These are phyloP conservation scores for Metalampra italica DNA, from an alignment of 2,888 invertebrate genomes.

Conservation along the genomic window DNA sequence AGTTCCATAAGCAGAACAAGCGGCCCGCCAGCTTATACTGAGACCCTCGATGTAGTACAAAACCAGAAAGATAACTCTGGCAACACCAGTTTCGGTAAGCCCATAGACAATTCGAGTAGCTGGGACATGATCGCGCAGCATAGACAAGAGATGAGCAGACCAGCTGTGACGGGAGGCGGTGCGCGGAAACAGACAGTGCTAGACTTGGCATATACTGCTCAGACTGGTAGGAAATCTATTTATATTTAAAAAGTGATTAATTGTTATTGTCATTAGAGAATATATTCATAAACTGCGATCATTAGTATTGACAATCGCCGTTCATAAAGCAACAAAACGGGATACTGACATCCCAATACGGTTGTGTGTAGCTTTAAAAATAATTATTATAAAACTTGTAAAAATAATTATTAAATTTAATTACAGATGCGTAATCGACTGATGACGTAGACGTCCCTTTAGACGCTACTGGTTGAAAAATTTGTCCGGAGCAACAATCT, in stretches of 20 bases:
- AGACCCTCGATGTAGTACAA: conserved; percentile 18
- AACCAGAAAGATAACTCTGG: conserved; percentile 38
- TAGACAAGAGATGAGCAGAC: conserved; percentile 55
- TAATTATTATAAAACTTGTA: too few relatives aligned
- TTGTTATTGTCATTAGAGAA: too few relatives aligned
- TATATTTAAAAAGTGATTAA: conserved; percentile 1
- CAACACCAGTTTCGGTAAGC: conserved; percentile 51
- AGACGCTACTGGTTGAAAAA: too few relatives aligned
- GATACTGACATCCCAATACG: too few relatives aligned
- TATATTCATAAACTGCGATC: too few relatives aligned
- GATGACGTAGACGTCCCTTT: too few relatives aligned
- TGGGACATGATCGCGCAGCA: conserved; percentile 78
- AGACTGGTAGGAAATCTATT: conserved; percentile 5
- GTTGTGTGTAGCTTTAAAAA: too few relatives aligned
- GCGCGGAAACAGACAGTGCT: conserved; percentile 40
- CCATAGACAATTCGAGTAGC: conserved; percentile 44
- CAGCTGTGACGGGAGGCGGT: conserved; percentile 19
- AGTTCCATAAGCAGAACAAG: conserved; percentile 62
- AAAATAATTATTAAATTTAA: too few relatives aligned
- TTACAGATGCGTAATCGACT: too few relatives aligned
- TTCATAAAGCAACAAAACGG: too few relatives aligned
- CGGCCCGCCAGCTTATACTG: conserved; percentile 61
- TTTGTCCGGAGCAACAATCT: too few relatives aligned
- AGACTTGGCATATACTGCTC: conserved; percentile 53
- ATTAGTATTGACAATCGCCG: too few relatives aligned